Evolutionary conservation across 2,797 vertebrate genomes (phyloP).

Genomic region (Cyprinella venusta): DNA sequence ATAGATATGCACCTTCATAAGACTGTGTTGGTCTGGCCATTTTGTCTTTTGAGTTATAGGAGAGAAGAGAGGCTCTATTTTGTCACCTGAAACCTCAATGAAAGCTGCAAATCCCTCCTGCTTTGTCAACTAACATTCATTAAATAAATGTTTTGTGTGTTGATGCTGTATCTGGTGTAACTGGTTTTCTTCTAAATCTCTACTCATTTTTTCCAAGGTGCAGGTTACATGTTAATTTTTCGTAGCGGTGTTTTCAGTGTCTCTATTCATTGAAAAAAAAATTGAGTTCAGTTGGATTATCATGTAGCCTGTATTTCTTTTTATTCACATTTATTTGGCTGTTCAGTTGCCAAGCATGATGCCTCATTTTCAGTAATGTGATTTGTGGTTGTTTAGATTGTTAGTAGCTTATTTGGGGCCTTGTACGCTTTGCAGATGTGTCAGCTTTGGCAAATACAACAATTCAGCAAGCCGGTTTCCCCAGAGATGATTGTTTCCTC

Average conservation of each 20-base stretch:
- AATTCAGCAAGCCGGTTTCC: neutral
- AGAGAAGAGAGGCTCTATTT: neutral
- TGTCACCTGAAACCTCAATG: neutral
- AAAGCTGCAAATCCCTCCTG: neutral
- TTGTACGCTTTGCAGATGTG: neutral
- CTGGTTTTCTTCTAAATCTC: neutral
- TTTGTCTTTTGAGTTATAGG: neutral
- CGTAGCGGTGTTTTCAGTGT: too few species aligned
- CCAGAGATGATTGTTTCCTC: neutral
- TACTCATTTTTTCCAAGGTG: neutral
- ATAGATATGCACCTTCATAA: too few species aligned
- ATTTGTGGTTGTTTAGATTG: neutral
- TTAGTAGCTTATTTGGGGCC: neutral
- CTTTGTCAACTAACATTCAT: neutral
- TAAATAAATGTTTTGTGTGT: neutral
- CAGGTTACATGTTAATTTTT: neutral
- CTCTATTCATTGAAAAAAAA: too few species aligned
- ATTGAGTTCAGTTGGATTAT: too few species aligned
- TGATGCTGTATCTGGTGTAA: neutral
- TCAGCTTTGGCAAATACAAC: neutral
- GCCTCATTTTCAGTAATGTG: neutral
- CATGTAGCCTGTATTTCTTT: neutral
- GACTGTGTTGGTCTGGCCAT: too few species aligned
- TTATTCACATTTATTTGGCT: neutral
- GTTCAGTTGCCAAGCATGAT: neutral